Base-by-base conservation (phyloP, 2,797 vertebrate genomes). In the Pampus argenteus region DNA sequence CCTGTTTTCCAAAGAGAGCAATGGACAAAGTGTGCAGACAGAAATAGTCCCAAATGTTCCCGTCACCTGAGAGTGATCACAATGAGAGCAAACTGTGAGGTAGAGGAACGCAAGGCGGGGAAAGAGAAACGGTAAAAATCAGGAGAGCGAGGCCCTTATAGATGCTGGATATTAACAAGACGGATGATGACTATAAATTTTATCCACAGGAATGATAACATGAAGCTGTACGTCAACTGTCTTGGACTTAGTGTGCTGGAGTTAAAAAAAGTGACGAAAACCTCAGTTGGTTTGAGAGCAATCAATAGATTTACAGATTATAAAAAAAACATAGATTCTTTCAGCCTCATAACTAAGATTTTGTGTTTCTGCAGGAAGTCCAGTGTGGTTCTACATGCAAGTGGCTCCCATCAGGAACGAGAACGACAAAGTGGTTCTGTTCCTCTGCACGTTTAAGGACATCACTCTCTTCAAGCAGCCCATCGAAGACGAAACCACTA, bases 371-470 rank as follows among this genome's bases (percentile, higher is more conserved):
- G 29, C 88, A 99, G 98, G 97, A 92, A 97, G 95, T n/a, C 97
- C 98, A 0, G 97, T 99, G 85, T 99, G 98, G 98, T 97, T 99
- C 85, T 98, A 99, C 90, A 99, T 99, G 97, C 98, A 99, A 93
- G 96, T 99, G 49, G 98, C 98, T 64, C 98, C 98, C 0, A 99
- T 99, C 93, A 95, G 97, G 91, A 99, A 99, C 47, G 98, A 99
- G 74, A 97, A 99, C 0, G 95, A 99, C 90, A 99, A 98, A 81
- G 98, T 99, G 92, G 98, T 99, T 84, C 95, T 99, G 78, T 98
- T 99, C 92, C 93, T 99, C 86, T 99, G 98, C 84, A 99, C 98
- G 69, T 99, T 99, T 91, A 98, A 97, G 91, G 98, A 99, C 92
- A 99, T 99, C 70, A 99, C 98, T 0, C 94, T 99, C 64, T 99